phyloP scores from a whole-genome alignment of 2,797 vertebrate genomes.

The Euphonia xanthogaster region DNA sequence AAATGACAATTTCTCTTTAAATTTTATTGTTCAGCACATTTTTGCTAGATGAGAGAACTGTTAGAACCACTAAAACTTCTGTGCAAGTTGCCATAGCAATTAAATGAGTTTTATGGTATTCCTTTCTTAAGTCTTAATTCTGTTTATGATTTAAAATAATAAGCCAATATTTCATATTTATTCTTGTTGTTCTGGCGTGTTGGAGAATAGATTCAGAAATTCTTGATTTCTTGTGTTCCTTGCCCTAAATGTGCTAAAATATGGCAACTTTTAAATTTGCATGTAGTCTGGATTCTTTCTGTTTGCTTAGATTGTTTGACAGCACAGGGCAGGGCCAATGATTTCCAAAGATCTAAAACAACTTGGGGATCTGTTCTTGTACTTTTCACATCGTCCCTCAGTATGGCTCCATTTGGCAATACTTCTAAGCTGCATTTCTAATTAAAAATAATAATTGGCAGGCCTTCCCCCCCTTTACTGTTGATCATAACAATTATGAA shows the following conservation, averaged over 20 bases:
- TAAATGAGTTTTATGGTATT: neutral
- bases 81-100: slow-evolving; percentile 55
- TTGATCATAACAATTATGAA: neutral
- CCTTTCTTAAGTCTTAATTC: slow-evolving; percentile 4
- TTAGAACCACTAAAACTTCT: slow-evolving; percentile 50
- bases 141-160: slow-evolving; percentile 21
- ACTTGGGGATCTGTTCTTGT: neutral
- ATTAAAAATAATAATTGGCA: neutral
- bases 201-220: neutral
- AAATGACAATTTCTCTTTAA: slow-evolving; percentile 57
- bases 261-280: neutral
- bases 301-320: neutral
- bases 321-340: neutral
- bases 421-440: neutral
- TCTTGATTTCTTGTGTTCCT: neutral
- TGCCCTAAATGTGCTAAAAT: neutral
- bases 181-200: neutral
- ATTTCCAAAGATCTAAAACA: neutral
- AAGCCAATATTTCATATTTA: neutral
- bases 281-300: neutral
- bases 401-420: neutral
- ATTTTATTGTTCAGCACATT: slow-evolving; percentile 58
- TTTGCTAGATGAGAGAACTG: slow-evolving; percentile 56
- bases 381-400: neutral
- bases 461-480: neutral